Evolutionary conservation across 2,113 vertebrate genomes (phyloP).

Genomic region (Gymnocephalus cernua): DNA sequence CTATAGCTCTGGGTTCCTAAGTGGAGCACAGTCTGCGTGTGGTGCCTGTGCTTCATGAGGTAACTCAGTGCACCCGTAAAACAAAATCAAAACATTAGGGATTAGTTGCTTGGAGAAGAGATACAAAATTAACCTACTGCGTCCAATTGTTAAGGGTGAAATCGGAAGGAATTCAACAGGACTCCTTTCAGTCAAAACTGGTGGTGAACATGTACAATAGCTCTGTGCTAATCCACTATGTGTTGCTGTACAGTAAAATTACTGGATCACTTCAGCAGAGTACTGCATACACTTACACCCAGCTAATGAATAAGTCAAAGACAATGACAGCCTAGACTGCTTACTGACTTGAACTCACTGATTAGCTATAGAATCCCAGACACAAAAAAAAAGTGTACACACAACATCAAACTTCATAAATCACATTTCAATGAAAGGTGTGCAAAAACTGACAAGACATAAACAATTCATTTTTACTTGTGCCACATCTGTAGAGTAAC

Average conservation of each 20-base stretch:
- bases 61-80: constrained; percentile 45
- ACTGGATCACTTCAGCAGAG: constrained; percentile 45
- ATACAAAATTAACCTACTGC: neutral
- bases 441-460: constrained; percentile 36
- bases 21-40: constrained; percentile 30
- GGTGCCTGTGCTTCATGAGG: constrained; percentile 58
- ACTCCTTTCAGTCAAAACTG: constrained; percentile 47
- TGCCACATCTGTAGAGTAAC: constrained; percentile 41
- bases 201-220: constrained; percentile 27
- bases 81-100: neutral
- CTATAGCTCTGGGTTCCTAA: constrained; percentile 36
- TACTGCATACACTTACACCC: constrained; percentile 64
- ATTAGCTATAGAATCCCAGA: constrained; percentile 23
- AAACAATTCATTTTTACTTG: constrained; percentile 46
- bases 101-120: constrained; percentile 7
- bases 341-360: constrained; percentile 27
- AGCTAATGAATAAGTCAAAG: constrained; percentile 69
- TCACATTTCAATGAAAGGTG: constrained; percentile 51
- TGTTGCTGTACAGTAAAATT: constrained; percentile 45
- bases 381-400: constrained; percentile 27
- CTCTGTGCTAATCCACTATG: constrained; percentile 57
- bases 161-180: constrained; percentile 6
- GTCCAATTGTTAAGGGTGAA: neutral
- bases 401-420: constrained; percentile 54
- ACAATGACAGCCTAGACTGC: constrained; percentile 40